A percentile compares a stretch with the other conserved stretches of the same genome.
These are phyloP conservation scores for Poecile montanus DNA, from an alignment of 2,797 vertebrate genomes.

Conservation along the genomic window DNA sequence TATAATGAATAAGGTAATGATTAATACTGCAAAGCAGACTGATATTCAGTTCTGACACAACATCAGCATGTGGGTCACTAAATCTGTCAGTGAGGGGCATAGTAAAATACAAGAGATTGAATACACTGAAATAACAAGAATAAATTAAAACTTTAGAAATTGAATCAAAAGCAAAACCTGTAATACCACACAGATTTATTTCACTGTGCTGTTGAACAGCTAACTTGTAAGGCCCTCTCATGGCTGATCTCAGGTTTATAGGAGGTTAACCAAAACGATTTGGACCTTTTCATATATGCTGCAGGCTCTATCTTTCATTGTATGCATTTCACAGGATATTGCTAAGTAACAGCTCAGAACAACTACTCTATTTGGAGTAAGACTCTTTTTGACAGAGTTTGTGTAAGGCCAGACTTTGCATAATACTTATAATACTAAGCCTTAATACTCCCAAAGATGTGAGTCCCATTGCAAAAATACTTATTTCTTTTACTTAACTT, in stretches of 20 bases:
- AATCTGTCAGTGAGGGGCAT: background rate
- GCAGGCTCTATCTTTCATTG: background rate
- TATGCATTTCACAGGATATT: background rate
- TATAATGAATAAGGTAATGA: slow-evolving; percentile 26
- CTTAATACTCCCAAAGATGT: background rate
- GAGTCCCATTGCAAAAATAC: background rate
- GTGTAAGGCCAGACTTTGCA: background rate
- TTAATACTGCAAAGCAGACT: background rate
- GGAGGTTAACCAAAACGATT: background rate
- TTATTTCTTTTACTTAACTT: background rate
- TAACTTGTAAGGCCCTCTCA: background rate
- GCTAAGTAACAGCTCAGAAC: background rate
- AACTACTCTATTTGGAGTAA: background rate
- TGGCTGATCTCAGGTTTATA: background rate
- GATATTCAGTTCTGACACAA: background rate
- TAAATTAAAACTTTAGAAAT: background rate
- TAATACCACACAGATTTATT: background rate
- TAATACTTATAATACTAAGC: background rate
- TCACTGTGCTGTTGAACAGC: background rate
- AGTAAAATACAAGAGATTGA: background rate
- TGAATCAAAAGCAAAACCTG: background rate
- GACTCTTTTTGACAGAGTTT: background rate
- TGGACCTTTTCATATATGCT: background rate
- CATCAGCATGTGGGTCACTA: background rate
- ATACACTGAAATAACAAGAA: background rate